phyloP scores from a whole-genome alignment of 2,888 invertebrate species.

The Eilema depressum region DNA sequence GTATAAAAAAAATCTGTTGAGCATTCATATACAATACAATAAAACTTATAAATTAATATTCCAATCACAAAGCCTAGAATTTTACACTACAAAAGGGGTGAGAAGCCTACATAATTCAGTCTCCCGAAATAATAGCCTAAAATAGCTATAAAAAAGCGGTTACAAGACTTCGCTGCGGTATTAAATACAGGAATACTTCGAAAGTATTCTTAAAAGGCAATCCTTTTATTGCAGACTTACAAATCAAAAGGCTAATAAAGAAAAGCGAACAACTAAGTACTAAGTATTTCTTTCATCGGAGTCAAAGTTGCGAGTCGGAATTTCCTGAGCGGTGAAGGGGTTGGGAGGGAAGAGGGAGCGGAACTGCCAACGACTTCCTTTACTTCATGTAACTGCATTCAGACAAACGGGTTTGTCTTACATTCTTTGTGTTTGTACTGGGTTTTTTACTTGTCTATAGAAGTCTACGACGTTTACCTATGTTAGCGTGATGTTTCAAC shows the following conservation, averaged over 20 bases:
- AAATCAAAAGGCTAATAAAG: conserved; percentile 73
- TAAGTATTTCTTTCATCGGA: conserved; percentile 79
- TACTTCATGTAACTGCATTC: conserved; percentile 57
- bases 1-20: too few species aligned
- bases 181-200: conserved; percentile 21
- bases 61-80: background rate
- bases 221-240: conserved; percentile 59
- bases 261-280: conserved; percentile 57
- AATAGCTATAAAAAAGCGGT: conserved; percentile 3
- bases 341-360: conserved; percentile 61
- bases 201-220: conserved; percentile 46
- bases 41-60: background rate
- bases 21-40: background rate
- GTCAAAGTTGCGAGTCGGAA: conserved; percentile 68
- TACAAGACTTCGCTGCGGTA: conserved; percentile 16
- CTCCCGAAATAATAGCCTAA: background rate
- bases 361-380: conserved; percentile 78
- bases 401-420: conserved; percentile 54
- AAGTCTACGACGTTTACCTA: background rate
- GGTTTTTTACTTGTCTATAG: background rate
- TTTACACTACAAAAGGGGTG: background rate
- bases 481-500: background rate
- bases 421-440: conserved; percentile 29
- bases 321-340: conserved; percentile 57
- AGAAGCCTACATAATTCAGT: background rate